Evolutionary conservation across 2,113 vertebrate species (phyloP), one percentile per base, ranked within the genome.

Genomic region (Epinephelus cyanopodus): DNA sequence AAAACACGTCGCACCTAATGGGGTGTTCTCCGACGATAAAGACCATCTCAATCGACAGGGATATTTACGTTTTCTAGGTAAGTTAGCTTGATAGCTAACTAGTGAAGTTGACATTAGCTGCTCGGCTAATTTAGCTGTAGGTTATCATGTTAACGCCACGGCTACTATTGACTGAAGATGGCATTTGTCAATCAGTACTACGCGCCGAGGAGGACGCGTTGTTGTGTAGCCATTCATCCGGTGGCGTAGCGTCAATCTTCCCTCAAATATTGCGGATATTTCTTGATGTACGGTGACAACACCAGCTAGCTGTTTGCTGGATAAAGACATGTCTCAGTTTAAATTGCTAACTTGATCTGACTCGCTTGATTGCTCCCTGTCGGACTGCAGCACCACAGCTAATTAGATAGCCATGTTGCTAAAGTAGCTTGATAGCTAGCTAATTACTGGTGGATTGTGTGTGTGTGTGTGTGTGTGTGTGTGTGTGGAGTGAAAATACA

Each of bases 31-130:
- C 27, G 75, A 64, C 56, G 79, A 37, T 17, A 84, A 53, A 65
- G 39, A 45, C 14, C 68, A 57, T 17, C 72, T 53, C 50, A 56
- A 52, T 33, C 84, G 83, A 72, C 68, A 75, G 81, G 90, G 87
- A 86, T 88, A 87, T 92, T 93, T 85, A 83, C 87, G 89, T 87
- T 81, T 87, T 88, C 77, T 91, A 85, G 93, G 92, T 94, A 67
- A 92, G 94, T 93, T 94, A 93, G 92, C 94, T 71, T 62, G 56
- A 53, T n/a, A 23, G 89, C 67, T 69, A 69, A 53, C 67, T 37
- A 37, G 67, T 54, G 67, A 23, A 69, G 67, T 69, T 69, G 50
- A 54, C 48, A 69, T 69, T 69, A 54, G 67, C 93, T 89, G 13
- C 33, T 67, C 71, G 58, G 89, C 89, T 90, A 89, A 86, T 88